Evolutionary conservation across 2,888 invertebrate species (phyloP), one percentile per base, ranked within the genome.

Genomic region (Cartodere bifasciata): DNA sequence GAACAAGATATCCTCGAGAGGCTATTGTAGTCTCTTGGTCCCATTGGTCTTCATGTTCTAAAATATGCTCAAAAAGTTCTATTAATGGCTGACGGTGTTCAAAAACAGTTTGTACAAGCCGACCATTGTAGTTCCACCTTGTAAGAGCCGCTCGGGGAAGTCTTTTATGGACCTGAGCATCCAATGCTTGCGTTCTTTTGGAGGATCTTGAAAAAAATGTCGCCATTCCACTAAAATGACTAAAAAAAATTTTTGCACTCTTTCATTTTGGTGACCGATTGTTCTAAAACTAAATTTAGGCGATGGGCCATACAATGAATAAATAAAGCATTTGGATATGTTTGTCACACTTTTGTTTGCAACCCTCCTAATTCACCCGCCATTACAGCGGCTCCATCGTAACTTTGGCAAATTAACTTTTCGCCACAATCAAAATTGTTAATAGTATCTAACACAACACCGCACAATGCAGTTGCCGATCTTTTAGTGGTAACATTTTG

Each of bases 371-470:
- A 31, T 23, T 44, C 34, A 17, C 42, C 42, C 13, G 41, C 26
- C 35, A 44, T 41, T 7, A 48, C 45, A 11, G 44, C 36, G 3
- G 44, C 48, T 3, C 48, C 49, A 29, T 49, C 46, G 29, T 48
- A 49, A 10, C 42, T 46, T 38, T 51, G 49, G n/a, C 43, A 44
- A n/a, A 50, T 34, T 29, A 49, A 35, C 42, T 49, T 48, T n/a
- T 37, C 24, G 27, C 29, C 24, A 29, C 43, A 36, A 21, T 43
- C 30, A 24, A 38, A 45, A 22, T 47, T 34, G 16, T 35, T 13
- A 17, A 48, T 23, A 29, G 36, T 38, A 13, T 33, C 25, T 16
- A 31, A 16, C 16, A 48, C 30, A 25, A 42, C 29, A 13, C 21
- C 25, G 29, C 32, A 41, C 23, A 50, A 30, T n/a, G 35, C 40